Evolutionary conservation across 2,113 vertebrate species (phyloP), one percentile per base, ranked within the genome.

Genomic region (Ptychochromis oligacanthus): DNA sequence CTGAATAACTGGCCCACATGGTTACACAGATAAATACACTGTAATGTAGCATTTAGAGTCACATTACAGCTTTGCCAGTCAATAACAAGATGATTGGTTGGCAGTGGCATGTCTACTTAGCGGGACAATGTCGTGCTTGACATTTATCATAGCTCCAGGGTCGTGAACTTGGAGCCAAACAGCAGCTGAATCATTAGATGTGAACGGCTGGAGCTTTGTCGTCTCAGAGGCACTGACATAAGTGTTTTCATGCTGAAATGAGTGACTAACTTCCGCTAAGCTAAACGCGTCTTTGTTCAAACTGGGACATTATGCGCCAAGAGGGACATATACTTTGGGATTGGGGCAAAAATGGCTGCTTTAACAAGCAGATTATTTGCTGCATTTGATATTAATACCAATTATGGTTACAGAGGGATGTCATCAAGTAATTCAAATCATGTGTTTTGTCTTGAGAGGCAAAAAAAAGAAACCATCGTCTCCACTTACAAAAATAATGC

Each of bases 121-220:
- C 46, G 20, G 86, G 81, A 94, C 79, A 84, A 89, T 89, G 87
- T 93, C 67, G 86, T 58, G 74, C 81, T 91, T 96, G 95, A 95
- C 94, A 95, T 95, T 95, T 95, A 95, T 93, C 91, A 88, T 92
- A 75, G 94, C 94, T 94, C 7, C 58, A 17, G 93, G 93, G 93
- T 95, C 78, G 31, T 72, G 92, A 94, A 92, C 93, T 93, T 54
- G 36, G 77, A 90, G 91, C 91, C 72, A 86, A 91, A 91, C 87
- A 82, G 87, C 88, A 76, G 85, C 62, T 79, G 88, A 94, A 92
- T 93, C 93, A 91, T 93, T 93, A 92, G 91, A 93, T 91, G 84
- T 88, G 91, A 91, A 82, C 28, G 87, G 81, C 84, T 77, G 79
- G 83, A 76, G 84, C 89, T 85, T 81, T 26, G 56, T 75, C 58